Conservation (phyloP, 1,140 invertebrate species). For the Gryllus bimaculatus region DNA sequence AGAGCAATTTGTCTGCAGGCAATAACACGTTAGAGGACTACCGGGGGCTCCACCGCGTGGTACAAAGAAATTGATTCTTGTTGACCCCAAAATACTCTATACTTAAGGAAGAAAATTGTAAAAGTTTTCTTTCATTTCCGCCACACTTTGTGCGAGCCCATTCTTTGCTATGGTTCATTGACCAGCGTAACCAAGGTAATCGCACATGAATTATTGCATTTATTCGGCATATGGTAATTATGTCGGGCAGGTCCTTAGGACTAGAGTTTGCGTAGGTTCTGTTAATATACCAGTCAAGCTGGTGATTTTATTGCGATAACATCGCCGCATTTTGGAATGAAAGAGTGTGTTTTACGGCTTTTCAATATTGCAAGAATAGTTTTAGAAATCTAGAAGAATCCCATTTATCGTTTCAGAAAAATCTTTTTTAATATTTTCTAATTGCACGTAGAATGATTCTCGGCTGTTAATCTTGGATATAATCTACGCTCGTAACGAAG, state of each 20-base stretch:
- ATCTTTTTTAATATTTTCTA: no score
- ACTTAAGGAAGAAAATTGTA: neutral
- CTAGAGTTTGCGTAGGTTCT: neutral
- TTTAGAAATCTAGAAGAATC: no score
- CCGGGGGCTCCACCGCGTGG: neutral
- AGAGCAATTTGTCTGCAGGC: neutral
- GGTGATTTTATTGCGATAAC: neutral
- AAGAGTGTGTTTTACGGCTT: no score
- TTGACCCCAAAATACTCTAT: neutral
- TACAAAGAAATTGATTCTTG: conserved; percentile 2
- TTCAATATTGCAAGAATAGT: no score
- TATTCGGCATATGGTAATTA: neutral
- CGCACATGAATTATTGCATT: neutral
- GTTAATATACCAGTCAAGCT: neutral
- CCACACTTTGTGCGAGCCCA: neutral
- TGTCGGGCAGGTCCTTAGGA: neutral
- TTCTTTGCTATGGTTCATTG: neutral
- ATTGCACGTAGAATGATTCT: no score
- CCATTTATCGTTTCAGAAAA: no score
- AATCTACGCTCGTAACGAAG: no score
- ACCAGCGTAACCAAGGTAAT: neutral
- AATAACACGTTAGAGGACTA: neutral
- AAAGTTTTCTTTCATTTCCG: neutral
- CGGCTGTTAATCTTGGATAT: no score
- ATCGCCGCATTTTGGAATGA: neutral